Conservation (phyloP, 2,888 invertebrate genomes). For the Antheraea assamensis region DNA sequence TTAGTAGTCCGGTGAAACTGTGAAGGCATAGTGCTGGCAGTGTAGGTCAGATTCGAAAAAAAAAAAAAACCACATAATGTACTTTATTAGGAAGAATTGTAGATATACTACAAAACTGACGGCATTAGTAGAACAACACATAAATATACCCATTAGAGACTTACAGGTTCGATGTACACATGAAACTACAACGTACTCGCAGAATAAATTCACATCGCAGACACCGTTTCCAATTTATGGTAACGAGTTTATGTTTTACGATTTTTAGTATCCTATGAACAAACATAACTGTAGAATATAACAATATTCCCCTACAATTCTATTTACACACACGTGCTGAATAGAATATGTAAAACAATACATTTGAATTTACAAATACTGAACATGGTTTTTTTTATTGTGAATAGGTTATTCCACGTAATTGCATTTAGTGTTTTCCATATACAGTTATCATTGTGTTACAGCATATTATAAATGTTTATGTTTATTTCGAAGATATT, state of each 20-base stretch:
- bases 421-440: constrained; percentile 2
- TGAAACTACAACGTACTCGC: constrained; percentile 8
- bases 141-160: constrained; percentile 18
- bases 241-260: constrained; percentile 60
- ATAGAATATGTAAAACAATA: constrained; percentile 23
- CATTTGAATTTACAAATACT: constrained; percentile 23
- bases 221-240: constrained; percentile 55
- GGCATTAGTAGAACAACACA: constrained; percentile 5
- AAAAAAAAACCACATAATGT: too few species aligned
- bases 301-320: constrained; percentile 25
- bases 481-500: neutral
- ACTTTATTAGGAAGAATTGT: neutral
- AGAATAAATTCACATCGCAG: constrained; percentile 52
- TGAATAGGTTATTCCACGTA: constrained; percentile 7
- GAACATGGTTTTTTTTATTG: constrained; percentile 11
- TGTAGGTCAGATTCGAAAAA: too few species aligned
- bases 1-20: too few species aligned
- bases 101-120: neutral
- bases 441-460: constrained; percentile 8
- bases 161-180: constrained; percentile 14
- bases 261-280: constrained; percentile 32
- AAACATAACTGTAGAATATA: constrained; percentile 39
- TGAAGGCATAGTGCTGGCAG: too few species aligned
- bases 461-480: neutral
- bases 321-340: constrained; percentile 25